Percentiles rank a stretch among this genome's conserved stretches.
Evolutionary conservation across 2,888 invertebrate genomes (phyloP).

Genomic region (Eurytoma californica): DNA sequence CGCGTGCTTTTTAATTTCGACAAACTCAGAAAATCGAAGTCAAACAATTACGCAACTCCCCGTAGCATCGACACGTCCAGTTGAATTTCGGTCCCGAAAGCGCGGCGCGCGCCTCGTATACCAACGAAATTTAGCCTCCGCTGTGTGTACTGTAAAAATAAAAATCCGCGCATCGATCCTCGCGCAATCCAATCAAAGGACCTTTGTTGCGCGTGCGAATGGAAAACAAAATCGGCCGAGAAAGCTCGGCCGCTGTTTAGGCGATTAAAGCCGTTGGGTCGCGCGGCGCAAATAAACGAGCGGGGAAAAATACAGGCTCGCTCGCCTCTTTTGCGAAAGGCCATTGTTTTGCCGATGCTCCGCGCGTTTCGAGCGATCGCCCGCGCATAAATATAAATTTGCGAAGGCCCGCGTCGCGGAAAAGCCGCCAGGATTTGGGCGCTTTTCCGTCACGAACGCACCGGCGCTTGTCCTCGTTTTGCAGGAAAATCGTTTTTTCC

Average conservation of each 20-base stretch:
- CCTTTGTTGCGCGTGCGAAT: background rate
- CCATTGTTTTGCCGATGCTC: constrained; percentile 35
- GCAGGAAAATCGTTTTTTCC: background rate
- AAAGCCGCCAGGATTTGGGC: background rate
- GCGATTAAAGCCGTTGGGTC: background rate
- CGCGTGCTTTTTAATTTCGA: too few species aligned
- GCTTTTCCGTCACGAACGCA: background rate
- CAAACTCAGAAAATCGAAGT: too few species aligned
- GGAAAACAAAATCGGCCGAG: constrained; percentile 6
- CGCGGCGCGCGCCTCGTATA: too few species aligned
- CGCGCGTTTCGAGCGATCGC: constrained; percentile 6
- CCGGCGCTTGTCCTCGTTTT: background rate
- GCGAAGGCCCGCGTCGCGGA: background rate
- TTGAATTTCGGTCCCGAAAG: too few species aligned
- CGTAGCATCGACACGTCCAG: too few species aligned
- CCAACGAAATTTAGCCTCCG: too few species aligned
- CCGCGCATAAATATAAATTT: constrained; percentile 23
- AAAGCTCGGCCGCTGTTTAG: background rate
- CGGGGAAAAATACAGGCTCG: background rate
- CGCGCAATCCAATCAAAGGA: constrained; percentile 14
- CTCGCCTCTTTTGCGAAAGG: constrained; percentile 22
- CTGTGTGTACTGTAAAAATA: too few species aligned
- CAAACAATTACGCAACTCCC: too few species aligned
- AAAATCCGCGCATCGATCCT: background rate
- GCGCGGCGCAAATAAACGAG: constrained; percentile 4